Evolutionary conservation across 2,797 vertebrate species (phyloP), one percentile per base, ranked within the genome.

Genomic region (Heteromormyrus szaboi): DNA sequence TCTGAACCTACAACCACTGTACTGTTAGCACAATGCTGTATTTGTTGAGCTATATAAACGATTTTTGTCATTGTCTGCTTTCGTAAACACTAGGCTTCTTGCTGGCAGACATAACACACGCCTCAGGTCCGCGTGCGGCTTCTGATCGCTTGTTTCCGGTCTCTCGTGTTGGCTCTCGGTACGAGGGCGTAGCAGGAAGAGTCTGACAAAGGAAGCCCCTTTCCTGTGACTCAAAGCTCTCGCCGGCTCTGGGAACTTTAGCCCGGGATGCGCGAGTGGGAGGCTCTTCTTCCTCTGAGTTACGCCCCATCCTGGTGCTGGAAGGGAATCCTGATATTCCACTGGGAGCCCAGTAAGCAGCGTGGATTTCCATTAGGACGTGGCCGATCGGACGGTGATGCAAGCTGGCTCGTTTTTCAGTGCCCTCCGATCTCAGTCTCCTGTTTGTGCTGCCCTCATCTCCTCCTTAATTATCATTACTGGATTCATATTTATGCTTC

Each of bases 201-300:
- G 14, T 19, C 11, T 17, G n/a, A 44, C 56, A 62, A 37, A 88
- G 46, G 79, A 53, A 8, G 25, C 14, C 41, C 79, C 29, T 85
- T 89, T 12, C 56, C 59, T 50, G 81, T 85, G 11, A 44, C 79
- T 50, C 41, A 29, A 37, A 87, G 22, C 4, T 54, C n/a, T 44
- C 2, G 44, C 83, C 54, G 84, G 56, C 76, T 53, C 53, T 51
- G 25, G 89, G 85, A 89, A 54, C 88, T 88, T 65, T 56, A 89
- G 87, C 65, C 68, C 50, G 51, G 89, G 79, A 81, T 53, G 83
- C 37, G 1, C 59, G 12, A 65, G 81, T 89, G 88, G 53, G 88
- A 87, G 44, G 41, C 41, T 46, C 62, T 88, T n/a, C 41, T 87
- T 37, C 79, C 85, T 46, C 41, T 87, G 14, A n/a, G 72, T 48